These are phyloP conservation scores for Athene noctua DNA, from an alignment of 2,113 vertebrate genomes.

Conservation along the genomic window DNA sequence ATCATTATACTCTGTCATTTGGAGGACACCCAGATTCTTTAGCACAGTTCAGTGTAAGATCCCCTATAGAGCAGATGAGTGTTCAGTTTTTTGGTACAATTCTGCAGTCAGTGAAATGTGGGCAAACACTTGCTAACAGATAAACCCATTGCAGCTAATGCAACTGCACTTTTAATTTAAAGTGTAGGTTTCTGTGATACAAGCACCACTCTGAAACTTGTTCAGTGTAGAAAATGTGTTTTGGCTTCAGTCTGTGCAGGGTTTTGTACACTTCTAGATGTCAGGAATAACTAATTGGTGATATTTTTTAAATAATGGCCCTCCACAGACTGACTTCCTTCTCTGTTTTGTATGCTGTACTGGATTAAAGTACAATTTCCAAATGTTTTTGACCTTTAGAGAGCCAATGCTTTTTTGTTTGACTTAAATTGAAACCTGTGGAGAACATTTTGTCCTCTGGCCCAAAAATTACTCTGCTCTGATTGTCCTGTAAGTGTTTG, in stretches of 20 bases:
- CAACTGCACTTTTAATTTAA: background rate
- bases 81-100: accelerated
- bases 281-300: background rate
- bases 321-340: background rate
- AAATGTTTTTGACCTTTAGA: conserved; percentile 26
- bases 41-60: background rate
- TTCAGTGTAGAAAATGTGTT: background rate
- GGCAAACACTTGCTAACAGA: background rate
- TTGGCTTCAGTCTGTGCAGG: background rate
- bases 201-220: background rate
- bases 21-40: background rate
- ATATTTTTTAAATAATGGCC: background rate
- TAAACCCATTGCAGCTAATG: background rate
- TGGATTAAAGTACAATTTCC: background rate
- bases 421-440: background rate
- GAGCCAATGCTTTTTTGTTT: background rate
- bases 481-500: background rate
- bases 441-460: conserved; percentile 2
- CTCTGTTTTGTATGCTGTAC: background rate
- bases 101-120: background rate
- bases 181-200: background rate
- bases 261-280: background rate
- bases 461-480: background rate
- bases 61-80: background rate
- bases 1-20: background rate